Evolutionary conservation across 2,113 vertebrate genomes (phyloP).

Genomic region (Abramis brama): DNA sequence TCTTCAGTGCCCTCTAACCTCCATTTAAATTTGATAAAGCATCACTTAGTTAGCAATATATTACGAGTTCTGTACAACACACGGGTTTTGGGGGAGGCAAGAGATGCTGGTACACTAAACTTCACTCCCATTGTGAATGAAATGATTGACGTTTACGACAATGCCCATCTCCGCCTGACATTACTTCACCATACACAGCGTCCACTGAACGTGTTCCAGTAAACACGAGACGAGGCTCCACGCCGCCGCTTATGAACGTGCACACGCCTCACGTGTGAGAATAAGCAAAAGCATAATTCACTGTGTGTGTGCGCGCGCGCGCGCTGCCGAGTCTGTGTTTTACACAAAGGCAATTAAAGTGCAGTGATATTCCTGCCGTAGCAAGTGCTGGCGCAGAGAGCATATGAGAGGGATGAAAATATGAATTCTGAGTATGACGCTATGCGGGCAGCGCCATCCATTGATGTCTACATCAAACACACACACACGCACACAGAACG

Average conservation of each 20-base stretch:
- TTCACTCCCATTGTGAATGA: slow-evolving; percentile 13
- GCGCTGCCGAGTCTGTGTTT: slow-evolving; percentile 63
- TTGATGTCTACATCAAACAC: slow-evolving; percentile 47
- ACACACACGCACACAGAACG: slow-evolving; percentile 35
- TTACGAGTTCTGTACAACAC: neutral
- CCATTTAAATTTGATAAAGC: slow-evolving; percentile 37
- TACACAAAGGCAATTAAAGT: slow-evolving; percentile 75
- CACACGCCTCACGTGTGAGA: neutral
- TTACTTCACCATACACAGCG: neutral
- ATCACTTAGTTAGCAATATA: slow-evolving; percentile 1
- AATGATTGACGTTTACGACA: neutral
- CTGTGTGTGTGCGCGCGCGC: slow-evolving; percentile 28
- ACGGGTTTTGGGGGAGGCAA: neutral
- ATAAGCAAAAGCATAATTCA: neutral
- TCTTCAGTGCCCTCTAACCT: slow-evolving; percentile 31
- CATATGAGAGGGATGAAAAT: slow-evolving; percentile 49
- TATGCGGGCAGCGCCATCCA: slow-evolving; percentile 49
- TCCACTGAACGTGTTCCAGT: neutral
- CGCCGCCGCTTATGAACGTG: neutral
- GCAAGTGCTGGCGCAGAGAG: slow-evolving; percentile 50
- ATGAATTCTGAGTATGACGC: slow-evolving; percentile 56
- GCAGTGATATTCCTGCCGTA: slow-evolving; percentile 69
- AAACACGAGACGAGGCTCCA: neutral
- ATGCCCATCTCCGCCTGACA: neutral
- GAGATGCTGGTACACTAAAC: neutral